Percentiles rank a stretch among this genome's conserved stretches.
Evolutionary conservation across 2,113 vertebrate genomes (phyloP).

Genomic region (Penelope pileata): DNA sequence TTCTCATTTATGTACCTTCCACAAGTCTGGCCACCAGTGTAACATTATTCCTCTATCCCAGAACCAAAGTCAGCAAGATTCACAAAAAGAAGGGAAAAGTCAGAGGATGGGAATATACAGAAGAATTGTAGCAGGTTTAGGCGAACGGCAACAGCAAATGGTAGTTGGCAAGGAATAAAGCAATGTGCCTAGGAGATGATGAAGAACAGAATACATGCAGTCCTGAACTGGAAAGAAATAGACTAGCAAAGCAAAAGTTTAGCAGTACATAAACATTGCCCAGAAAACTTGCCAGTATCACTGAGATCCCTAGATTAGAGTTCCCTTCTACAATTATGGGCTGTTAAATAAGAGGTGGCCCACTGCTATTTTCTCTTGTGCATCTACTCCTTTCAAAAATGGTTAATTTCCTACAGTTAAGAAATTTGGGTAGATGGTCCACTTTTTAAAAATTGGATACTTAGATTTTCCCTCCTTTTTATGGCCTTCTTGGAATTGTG

Average conservation of each 20-base stretch:
- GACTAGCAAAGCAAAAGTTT: constrained; percentile 36
- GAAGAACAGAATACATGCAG: constrained; percentile 36
- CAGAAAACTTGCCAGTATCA: constrained; percentile 30
- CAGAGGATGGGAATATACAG: constrained; percentile 15
- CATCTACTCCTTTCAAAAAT: constrained; percentile 23
- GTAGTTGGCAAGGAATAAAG: background rate
- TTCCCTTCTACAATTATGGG: background rate
- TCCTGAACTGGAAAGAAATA: constrained; percentile 18
- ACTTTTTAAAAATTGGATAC: constrained; percentile 45
- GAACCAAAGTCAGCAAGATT: background rate
- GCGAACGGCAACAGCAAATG: constrained; percentile 16
- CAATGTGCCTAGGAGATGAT: background rate
- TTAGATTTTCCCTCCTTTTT: constrained; percentile 62
- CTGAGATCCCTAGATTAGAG: background rate
- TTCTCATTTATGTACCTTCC: background rate
- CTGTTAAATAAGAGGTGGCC: constrained; percentile 29
- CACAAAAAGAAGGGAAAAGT: background rate
- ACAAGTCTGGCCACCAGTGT: background rate
- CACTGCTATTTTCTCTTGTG: background rate
- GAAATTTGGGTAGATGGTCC: constrained; percentile 43
- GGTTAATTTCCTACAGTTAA: constrained; percentile 11
- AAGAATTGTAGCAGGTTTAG: background rate
- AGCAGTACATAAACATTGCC: background rate
- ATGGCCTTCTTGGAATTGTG: constrained; percentile 44
- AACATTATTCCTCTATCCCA: background rate